Base-by-base conservation (phyloP, 1,140 invertebrate species). In the Drosophila pseudoobscura region DNA sequence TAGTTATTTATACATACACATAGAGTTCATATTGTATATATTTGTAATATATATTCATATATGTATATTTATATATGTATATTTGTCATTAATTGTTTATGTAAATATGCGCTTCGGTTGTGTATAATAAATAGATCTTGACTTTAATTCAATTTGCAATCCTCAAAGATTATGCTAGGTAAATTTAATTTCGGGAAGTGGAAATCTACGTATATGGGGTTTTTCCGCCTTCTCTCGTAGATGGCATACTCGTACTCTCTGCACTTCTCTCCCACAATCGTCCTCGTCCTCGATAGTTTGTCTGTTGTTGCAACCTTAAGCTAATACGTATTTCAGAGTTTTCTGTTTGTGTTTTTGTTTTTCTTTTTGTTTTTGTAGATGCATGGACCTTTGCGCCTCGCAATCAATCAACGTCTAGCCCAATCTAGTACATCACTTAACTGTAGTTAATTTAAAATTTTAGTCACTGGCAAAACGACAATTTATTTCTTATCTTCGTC, bases 271-370 rank as follows among this genome's bases (percentile, higher is more conserved):
- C 9, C 35, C 35, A 13, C n/a, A 17, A 31, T 59, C 35, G 3
- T 13, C 35, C 11, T 11, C 22, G 41, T 70, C 15, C 61, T 63
- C 43, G 49, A 56, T 65, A 57, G 35, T 58, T 63, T 57, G 58
- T 73, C 79, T 65, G 77, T 87, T 87, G 82, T 78, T 82, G 65
- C 83, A 77, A 88, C 83, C 83, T 89, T 79, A 88, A 70, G 51
- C 76, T 90, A 90, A 90, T 90, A 90, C 87, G 87, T 90, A 90
- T 90, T 80, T 90, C 61, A 62, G 66, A 75, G 58, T 90, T 79
- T 57, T 55, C 43, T 75, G 50, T 55, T 75, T 62, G 29, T 56
- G n/a, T 13, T 13, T 49, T 35, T 56, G n/a, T 13, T 13, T 49
- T 35, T 45, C 15, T 15, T 15, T 15, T 15, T 15, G 15, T 13